Evolutionary conservation across 2,888 invertebrate genomes (phyloP).

Genomic region (Cantharis nigra): DNA sequence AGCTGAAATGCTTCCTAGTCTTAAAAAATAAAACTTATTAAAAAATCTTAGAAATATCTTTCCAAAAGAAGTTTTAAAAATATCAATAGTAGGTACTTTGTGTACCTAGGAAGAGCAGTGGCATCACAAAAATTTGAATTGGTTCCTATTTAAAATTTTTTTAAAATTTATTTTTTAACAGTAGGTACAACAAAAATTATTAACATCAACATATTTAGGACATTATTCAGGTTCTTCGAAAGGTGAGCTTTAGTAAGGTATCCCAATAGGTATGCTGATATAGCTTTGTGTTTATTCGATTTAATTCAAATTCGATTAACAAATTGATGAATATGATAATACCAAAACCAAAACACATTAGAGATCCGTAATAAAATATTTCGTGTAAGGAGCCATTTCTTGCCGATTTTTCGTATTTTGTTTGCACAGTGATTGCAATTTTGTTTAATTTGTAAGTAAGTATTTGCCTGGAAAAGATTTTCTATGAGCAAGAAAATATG

Average conservation of each 20-base stretch:
- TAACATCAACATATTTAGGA: background rate
- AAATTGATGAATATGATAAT: conserved; percentile 49
- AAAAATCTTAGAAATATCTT: no score
- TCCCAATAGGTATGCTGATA: background rate
- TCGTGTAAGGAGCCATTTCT: conserved; percentile 45
- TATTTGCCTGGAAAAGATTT: conserved; percentile 38
- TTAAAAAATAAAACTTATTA: no score
- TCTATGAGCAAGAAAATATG: background rate
- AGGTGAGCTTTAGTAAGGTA: background rate
- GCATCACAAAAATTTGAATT: no score
- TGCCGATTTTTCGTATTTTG: conserved; percentile 41
- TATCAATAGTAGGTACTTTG: no score
- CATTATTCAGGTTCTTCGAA: background rate
- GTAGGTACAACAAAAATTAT: background rate
- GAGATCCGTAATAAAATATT: conserved; percentile 46
- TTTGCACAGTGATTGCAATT: conserved; percentile 33
- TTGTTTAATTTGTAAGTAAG: conserved; percentile 33
- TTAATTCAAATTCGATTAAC: conserved; percentile 47
- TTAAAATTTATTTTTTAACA: background rate
- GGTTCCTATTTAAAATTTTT: no score
- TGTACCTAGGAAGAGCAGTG: no score
- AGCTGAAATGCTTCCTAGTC: no score
- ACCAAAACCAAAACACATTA: conserved; percentile 51
- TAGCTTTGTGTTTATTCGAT: conserved; percentile 60
- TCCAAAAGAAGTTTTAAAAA: no score